Base-by-base conservation (phyloP, 2,113 vertebrate genomes). In the Numenius arquata region DNA sequence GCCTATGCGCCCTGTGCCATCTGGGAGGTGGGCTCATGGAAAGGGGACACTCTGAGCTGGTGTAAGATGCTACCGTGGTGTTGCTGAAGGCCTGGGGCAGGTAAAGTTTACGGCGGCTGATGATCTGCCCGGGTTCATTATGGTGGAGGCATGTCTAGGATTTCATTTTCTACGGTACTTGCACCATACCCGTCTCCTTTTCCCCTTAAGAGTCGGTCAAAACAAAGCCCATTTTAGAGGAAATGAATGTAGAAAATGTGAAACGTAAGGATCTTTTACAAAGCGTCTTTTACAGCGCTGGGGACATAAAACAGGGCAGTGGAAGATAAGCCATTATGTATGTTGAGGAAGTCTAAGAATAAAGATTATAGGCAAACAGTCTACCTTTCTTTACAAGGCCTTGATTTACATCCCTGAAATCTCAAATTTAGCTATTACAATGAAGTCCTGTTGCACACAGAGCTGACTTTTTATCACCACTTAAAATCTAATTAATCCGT, bases 401-500 rank as follows among this genome's bases (percentile, higher is more conserved):
- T 96, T 97, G 96, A 97, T 97, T 97, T 96, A 96, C 98, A 97
- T 98, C 97, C 96, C 96, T 96, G 97, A 97, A 97, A 97, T 98
- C 98, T 98, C 98, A 98, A 97, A 97, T 98, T 97, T 97, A 95
- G 95, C 96, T 88, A 85, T 96, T 97, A 98, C 98, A 98, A 98
- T 98, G 98, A 98, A 97, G 98, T 98, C 97, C 98, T 98, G 98
- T 98, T 98, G 97, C 82, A 88, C 96, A 97, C 94, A 97, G 97
- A 96, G 97, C 97, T 96, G 95, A 97, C 87, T 97, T 95, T 98
- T 98, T 98, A 98, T 98, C 98, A 98, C 97, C 98, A 98, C 98
- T 98, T 98, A 98, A 98, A 98, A 98, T 98, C 98, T 98, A 98
- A 98, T 98, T 98, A 98, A 98, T 98, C 98, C 98, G 98, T 98